phyloP scores from a whole-genome alignment of 2,113 vertebrate genomes.

The Dipodomys ordii region DNA sequence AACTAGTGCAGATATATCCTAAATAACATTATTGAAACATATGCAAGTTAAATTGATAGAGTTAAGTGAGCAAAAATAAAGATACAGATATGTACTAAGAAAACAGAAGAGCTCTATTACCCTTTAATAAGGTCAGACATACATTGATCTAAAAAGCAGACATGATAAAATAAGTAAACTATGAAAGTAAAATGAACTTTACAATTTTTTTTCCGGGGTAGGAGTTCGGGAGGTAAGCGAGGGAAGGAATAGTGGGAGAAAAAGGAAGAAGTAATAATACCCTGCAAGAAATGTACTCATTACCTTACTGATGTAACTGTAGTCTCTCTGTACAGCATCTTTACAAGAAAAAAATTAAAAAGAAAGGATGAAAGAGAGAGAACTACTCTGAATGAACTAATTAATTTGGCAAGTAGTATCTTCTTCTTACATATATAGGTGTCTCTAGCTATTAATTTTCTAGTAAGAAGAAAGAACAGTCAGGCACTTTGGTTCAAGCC shows the following conservation, averaged over 20 bases:
- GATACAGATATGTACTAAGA: background rate
- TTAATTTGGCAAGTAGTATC: background rate
- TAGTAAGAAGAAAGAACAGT: background rate
- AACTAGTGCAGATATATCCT: background rate
- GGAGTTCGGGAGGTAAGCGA: too few species aligned
- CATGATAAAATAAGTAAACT: background rate
- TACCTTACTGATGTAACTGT: too few species aligned
- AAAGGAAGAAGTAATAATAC: too few species aligned
- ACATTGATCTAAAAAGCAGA: background rate
- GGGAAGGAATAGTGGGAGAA: too few species aligned
- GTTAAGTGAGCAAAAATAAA: background rate
- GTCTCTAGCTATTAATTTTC: background rate
- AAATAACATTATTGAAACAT: background rate
- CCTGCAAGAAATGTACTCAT: too few species aligned
- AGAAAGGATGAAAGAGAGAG: too few species aligned
- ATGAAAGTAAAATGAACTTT: background rate
- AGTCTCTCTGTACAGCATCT: too few species aligned
- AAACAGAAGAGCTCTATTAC: background rate
- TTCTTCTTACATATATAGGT: background rate
- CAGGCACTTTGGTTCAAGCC: too few species aligned
- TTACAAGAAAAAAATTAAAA: background rate
- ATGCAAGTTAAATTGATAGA: background rate
- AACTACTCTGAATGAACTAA: background rate
- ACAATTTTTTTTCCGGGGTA: too few species aligned
- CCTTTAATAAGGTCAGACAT: background rate